Percentiles rank a stretch among this genome's conserved stretches.
These are phyloP conservation scores for Anhinga rufa DNA, from an alignment of 2,113 vertebrate species.

Conservation along the genomic window DNA sequence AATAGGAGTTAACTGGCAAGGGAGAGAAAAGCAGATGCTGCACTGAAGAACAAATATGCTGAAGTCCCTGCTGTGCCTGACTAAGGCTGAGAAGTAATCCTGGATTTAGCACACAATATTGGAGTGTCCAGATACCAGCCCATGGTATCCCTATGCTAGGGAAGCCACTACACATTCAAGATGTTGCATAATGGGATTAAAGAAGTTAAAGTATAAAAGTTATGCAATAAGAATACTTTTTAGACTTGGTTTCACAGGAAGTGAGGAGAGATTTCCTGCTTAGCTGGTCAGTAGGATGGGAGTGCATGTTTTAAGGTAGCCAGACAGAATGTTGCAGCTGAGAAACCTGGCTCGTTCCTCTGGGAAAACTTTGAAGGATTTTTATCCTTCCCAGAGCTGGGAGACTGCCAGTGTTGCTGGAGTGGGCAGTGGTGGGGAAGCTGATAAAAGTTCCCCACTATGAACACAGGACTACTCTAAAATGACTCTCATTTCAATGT, in stretches of 20 bases:
- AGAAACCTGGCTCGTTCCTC: neutral
- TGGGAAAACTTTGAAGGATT: neutral
- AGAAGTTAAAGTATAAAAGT: too few relatives aligned
- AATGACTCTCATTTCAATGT: too few relatives aligned
- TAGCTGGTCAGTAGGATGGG: neutral
- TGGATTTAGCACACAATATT: neutral
- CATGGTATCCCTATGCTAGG: fast-evolving
- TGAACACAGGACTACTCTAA: neutral
- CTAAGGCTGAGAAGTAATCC: neutral
- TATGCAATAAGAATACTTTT: neutral
- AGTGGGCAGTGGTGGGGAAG: neutral
- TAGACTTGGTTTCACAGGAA: neutral
- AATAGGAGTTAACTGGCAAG: neutral
- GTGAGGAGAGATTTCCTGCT: neutral
- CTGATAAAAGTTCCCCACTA: neutral
- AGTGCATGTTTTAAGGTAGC: neutral
- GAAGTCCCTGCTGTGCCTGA: neutral
- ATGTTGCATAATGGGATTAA: too few relatives aligned
- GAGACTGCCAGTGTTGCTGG: neutral
- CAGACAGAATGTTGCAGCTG: neutral
- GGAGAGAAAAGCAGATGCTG: neutral
- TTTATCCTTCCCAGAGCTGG: neutral
- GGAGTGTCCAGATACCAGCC: neutral
- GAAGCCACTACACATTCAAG: neutral
- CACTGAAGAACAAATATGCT: neutral